These are phyloP conservation scores for Lumbricus terrestris DNA, from an alignment of 2,888 invertebrate genomes.

Conservation along the genomic window DNA sequence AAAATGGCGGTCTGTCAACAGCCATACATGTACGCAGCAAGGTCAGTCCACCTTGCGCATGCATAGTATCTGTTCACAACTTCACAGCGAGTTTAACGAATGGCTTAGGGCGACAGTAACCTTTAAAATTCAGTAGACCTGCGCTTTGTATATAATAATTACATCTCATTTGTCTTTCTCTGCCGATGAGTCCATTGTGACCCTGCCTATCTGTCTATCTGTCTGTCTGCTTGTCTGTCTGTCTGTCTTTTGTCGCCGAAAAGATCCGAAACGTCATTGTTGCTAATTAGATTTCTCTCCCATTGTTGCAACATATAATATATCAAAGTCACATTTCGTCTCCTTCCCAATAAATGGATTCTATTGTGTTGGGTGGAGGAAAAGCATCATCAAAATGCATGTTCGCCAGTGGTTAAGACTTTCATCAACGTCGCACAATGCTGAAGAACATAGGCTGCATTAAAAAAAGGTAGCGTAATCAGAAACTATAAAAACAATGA, in stretches of 20 bases:
- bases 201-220: not conserved
- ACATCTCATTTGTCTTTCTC: not conserved
- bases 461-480: too few species aligned
- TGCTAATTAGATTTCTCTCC: not conserved
- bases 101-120: too few species aligned
- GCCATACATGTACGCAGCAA: too few species aligned
- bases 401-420: not conserved
- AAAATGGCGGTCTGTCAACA: not conserved
- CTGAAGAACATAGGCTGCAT: too few species aligned
- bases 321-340: not conserved
- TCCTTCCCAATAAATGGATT: not conserved
- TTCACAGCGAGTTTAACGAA: not conserved
- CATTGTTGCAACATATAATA: not conserved
- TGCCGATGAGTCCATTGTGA: not conserved
- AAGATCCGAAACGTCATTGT: not conserved
- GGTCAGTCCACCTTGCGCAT: too few species aligned
- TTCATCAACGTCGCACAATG: too few species aligned
- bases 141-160: not conserved
- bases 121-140: not conserved
- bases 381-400: not conserved
- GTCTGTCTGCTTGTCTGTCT: not conserved
- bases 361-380: not conserved
- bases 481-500: too few species aligned
- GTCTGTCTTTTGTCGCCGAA: not conserved
- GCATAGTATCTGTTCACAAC: too few species aligned